A percentile compares a stretch with the other conserved stretches of the same genome.
These are phyloP conservation scores for Zaprionus davidi DNA, from an alignment of 1,140 invertebrate species.

Conservation along the genomic window DNA sequence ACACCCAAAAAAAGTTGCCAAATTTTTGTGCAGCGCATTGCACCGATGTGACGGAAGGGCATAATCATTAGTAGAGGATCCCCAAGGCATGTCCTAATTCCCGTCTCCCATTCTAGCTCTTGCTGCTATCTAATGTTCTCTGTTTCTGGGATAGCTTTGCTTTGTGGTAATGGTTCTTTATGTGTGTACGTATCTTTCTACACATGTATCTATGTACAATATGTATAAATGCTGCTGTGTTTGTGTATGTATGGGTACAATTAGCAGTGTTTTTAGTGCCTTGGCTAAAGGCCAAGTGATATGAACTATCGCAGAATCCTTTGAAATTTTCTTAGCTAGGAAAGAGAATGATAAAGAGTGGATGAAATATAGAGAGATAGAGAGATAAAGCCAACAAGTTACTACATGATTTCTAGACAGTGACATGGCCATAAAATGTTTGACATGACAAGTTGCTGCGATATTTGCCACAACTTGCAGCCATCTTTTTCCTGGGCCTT, in stretches of 20 bases:
- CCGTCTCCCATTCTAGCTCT: background rate
- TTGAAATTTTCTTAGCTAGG: conserved; percentile 67
- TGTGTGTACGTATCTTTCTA: background rate
- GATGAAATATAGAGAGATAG: background rate
- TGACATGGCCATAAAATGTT: conserved; percentile 74
- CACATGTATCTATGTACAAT: background rate
- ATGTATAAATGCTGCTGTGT: conserved; percentile 11
- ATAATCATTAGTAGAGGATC: conserved; percentile 65
- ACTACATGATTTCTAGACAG: conserved; percentile 47
- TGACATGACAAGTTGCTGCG: conserved; percentile 80
- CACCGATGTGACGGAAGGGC: conserved; percentile 77
- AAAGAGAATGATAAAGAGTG: background rate
- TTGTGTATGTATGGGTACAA: conserved; percentile 54
- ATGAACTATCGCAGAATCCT: conserved; percentile 68
- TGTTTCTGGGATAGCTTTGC: conserved; percentile 54
- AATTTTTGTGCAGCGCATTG: conserved; percentile 79
- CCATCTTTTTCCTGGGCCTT: conserved; percentile 4
- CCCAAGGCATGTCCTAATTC: background rate
- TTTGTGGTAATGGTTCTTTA: conserved; percentile 76
- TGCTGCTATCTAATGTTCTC: too few species aligned
- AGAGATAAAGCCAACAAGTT: conserved; percentile 18
- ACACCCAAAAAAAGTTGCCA: conserved; percentile 76
- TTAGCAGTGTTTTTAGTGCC: conserved; percentile 74
- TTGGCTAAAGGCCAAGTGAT: conserved; percentile 66
- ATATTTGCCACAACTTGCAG: conserved; percentile 75